Evolutionary conservation across 2,888 invertebrate genomes (phyloP).

Genomic region (Aspidapion aeneum): DNA sequence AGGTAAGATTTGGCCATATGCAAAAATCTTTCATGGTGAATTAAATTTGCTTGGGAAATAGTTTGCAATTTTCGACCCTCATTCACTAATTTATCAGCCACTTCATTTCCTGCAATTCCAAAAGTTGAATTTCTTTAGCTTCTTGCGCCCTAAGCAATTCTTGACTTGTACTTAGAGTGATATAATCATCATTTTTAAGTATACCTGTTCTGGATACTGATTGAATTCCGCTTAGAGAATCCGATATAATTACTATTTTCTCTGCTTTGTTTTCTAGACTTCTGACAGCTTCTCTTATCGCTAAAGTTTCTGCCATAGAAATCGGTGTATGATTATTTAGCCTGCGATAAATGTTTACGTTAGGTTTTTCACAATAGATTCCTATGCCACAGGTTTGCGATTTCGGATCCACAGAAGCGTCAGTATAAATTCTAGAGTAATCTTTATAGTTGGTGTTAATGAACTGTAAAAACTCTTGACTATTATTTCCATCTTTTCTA

Average conservation of each 20-base stretch:
- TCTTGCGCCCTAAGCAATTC: neutral
- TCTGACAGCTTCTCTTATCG: conserved; percentile 3
- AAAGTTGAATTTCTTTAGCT: neutral
- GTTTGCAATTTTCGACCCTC: neutral
- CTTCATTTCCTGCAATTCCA: neutral
- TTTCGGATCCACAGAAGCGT: neutral
- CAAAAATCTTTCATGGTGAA: neutral
- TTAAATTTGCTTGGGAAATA: neutral
- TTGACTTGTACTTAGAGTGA: neutral
- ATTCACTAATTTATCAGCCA: neutral
- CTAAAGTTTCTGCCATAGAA: neutral
- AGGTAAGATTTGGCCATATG: neutral
- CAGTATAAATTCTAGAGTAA: neutral
- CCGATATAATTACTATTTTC: neutral
- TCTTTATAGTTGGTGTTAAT: neutral
- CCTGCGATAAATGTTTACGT: neutral
- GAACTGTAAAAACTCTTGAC: neutral
- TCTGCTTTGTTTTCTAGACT: neutral
- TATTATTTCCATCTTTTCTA: neutral
- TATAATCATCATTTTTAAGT: neutral
- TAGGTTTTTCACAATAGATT: neutral
- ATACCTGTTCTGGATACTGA: neutral
- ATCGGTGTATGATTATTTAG: neutral
- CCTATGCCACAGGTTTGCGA: neutral
- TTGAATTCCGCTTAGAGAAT: neutral